These are phyloP conservation scores for Darevskia nairensis DNA, from an alignment of 2,797 vertebrate genomes.

Conservation along the genomic window DNA sequence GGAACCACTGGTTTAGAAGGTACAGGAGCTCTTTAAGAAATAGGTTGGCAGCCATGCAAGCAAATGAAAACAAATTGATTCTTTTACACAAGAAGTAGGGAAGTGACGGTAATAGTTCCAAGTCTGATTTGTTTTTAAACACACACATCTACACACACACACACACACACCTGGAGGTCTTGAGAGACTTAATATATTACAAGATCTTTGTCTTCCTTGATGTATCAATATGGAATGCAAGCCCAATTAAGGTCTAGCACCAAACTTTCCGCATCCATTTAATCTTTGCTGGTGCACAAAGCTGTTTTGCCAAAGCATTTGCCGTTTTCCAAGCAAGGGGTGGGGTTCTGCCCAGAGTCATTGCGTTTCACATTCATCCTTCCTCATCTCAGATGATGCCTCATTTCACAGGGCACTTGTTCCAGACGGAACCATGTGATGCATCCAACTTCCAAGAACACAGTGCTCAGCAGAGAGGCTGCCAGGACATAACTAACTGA, in stretches of 20 bases:
- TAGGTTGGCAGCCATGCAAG: background rate
- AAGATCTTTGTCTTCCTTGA: background rate
- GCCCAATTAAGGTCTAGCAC: conserved; percentile 25
- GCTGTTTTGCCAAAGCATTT: background rate
- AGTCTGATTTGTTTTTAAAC: background rate
- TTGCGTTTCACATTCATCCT: background rate
- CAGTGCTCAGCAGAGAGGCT: conserved; percentile 54
- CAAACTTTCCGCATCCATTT: conserved; percentile 49
- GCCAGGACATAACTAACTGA: conserved; percentile 61
- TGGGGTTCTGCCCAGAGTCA: background rate
- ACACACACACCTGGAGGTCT: background rate
- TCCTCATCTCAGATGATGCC: conserved; percentile 36
- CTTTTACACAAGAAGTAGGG: background rate
- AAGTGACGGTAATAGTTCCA: background rate
- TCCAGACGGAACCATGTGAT: conserved; percentile 62
- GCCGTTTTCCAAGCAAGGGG: background rate
- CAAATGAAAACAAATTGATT: fast-evolving
- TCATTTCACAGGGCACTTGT: conserved; percentile 50
- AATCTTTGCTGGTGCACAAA: background rate
- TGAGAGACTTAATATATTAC: background rate
- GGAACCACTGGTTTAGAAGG: background rate
- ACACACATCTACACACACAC: too few species aligned
- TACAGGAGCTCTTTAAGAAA: background rate
- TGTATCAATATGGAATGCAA: background rate
- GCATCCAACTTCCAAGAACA: conserved; percentile 49